phyloP scores from a whole-genome alignment of 2,888 invertebrate species.

The Synanthedon formicaeformis region DNA sequence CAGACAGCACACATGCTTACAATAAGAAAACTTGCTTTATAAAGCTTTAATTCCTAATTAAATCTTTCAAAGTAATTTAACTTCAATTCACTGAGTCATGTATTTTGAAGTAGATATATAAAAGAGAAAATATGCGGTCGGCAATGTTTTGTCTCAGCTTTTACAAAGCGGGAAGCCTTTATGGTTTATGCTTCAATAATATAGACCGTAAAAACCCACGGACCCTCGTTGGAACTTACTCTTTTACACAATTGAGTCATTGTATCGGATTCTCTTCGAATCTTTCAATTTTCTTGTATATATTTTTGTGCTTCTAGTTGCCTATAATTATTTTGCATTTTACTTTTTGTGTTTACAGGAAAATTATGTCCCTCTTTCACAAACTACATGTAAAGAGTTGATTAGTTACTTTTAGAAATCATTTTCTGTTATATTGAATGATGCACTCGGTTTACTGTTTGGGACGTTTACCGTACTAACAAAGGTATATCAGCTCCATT shows the following conservation, averaged over 20 bases:
- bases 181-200: constrained; percentile 64
- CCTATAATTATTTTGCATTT: too few relatives aligned
- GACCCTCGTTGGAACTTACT: constrained; percentile 40
- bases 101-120: constrained; percentile 35
- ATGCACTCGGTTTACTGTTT: too few relatives aligned
- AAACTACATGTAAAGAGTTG: too few relatives aligned
- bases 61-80: constrained; percentile 32
- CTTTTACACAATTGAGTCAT: constrained; percentile 48
- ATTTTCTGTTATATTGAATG: too few relatives aligned
- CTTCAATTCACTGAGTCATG: constrained; percentile 35
- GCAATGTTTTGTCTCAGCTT: constrained; percentile 50
- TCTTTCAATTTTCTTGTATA: constrained; percentile 27
- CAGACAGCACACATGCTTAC: too few relatives aligned
- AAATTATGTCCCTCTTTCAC: too few relatives aligned
- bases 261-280: constrained; percentile 31
- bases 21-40: too few relatives aligned
- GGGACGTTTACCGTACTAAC: too few relatives aligned
- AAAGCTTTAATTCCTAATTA: constrained; percentile 1
- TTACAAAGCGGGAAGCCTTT: constrained; percentile 51
- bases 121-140: constrained; percentile 46
- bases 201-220: constrained; percentile 49
- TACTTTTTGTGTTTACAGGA: too few relatives aligned
- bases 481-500: too few relatives aligned
- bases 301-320: not conserved
- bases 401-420: too few relatives aligned